A percentile compares a stretch with the other conserved stretches of the same genome.
Conservation (phyloP, 2,113 vertebrate genomes). For the Xerus inauris region DNA sequence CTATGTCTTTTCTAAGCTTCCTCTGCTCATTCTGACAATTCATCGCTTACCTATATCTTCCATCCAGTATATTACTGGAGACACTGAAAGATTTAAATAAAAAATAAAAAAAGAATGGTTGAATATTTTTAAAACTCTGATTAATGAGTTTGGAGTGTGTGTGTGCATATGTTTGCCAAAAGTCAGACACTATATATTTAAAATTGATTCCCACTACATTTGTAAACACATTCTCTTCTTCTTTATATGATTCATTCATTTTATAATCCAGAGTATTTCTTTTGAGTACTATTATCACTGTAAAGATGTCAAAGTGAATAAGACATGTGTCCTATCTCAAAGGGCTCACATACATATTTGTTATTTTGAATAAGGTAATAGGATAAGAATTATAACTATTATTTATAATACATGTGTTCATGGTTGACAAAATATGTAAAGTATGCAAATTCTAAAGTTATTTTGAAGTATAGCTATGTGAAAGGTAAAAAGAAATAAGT, state of each 20-base stretch:
- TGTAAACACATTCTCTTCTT: neutral
- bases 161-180: neutral
- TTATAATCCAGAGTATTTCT: neutral
- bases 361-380: slow-evolving; percentile 11
- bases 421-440: neutral
- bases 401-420: neutral
- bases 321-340: neutral
- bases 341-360: neutral
- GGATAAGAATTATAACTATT: neutral
- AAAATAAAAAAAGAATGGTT: neutral
- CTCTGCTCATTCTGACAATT: slow-evolving; percentile 18
- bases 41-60: neutral
- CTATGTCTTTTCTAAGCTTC: neutral
- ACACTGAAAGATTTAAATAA: neutral
- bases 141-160: neutral
- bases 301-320: neutral
- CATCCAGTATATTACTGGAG: neutral
- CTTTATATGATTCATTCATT: neutral
- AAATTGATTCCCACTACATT: neutral
- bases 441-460: slow-evolving; percentile 50
- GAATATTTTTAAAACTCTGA: neutral
- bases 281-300: neutral
- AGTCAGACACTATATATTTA: neutral
- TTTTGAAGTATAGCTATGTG: slow-evolving; percentile 36
- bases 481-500: slow-evolving; percentile 40